Evolutionary conservation across 2,888 invertebrate genomes (phyloP), one percentile per base, ranked within the genome.

Genomic region (Catocala sponsa): DNA sequence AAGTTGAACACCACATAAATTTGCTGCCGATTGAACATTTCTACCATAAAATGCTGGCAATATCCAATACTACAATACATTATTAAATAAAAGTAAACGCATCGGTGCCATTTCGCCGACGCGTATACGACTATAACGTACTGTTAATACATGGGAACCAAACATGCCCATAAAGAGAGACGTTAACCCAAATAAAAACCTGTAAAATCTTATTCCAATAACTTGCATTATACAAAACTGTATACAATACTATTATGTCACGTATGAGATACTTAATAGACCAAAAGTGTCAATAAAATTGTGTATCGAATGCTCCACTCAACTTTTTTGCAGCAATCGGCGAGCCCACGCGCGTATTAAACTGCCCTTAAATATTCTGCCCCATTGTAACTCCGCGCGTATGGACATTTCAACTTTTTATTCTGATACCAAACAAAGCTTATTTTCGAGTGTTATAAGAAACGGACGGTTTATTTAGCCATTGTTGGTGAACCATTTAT

Each of bases 401-500:
- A 90, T 89, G 90, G 88, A 87, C 88, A 88, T 90, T 91, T 85
- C 86, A 87, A 87, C 83, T 92, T 93, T 93, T 93, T 93, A 91
- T 80, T 63, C 50, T 66, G 77, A 76, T 73, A 68, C 83, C 85
- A 85, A 88, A 91, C 90, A 91, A 90, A 85, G 88, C 84, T 84
- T 89, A 90, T 89, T 91, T 90, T 90, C 83, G 84, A 88, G 88
- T 88, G 85, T 88, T 90, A 88, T 88, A 88, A 91, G 91, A 88
- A 91, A 88, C 83, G 76, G 79, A 82, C 84, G 89, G 91, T 90
- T 91, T 92, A 91, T 93, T 91, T 89, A 88, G 73, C 91, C 91
- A 92, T 94, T 94, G 93, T 94, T 91, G 88, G 84, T 74, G 82
- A 74, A 85, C 91, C 92, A 93, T 94, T 93, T 94, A 94, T 94